Evolutionary conservation across 2,888 invertebrate species (phyloP), one percentile per base, ranked within the genome.

Genomic region (Drosophila diplacantha): DNA sequence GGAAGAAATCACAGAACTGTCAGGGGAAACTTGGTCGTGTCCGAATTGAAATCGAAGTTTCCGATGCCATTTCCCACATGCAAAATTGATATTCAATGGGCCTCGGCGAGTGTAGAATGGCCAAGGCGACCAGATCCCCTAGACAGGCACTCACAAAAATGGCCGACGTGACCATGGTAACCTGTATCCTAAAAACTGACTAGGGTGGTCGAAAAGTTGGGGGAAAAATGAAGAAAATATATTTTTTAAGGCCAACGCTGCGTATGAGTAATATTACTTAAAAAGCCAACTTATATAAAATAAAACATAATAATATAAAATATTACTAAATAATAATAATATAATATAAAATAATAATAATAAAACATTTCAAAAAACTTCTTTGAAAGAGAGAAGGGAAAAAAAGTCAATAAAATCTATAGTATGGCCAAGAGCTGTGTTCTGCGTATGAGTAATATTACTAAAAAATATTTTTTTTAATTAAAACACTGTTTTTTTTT

Each of bases 111-210:
- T 52, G 51, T 52, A 56, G 51, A 50, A 24, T 37, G 14, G 53
- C 53, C 32, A 38, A 47, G 51, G n/a, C 37, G 46, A 29, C 29
- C 44, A 50, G 35, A 60, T 47, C 24, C 34, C 24, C 24, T 1
- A 24, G 53, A 67, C 52, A 50, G 67, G 16, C 34, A 66, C 47
- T 69, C 60, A 52, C 60, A 60, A 50, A 82, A 77, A 81, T 73
- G 73, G 64, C 55, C 63, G 71, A 78, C 78, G 83, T 78, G 78
- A 78, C 83, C 67, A 73, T 71, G 67, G 71, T 70, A 76, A 76
- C 72, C 82, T 73, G 72, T 66, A 32, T 26, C 9, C 16, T 5
- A 29, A 24, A 43, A 31, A 16, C 38, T 5, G 3, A 8, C 11
- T 18, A 24, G 31, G 61, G 29, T 61, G 61, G 22, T 35, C 49